Conservation (phyloP, 1,140 invertebrate genomes). For the Nomia melanderi region DNA sequence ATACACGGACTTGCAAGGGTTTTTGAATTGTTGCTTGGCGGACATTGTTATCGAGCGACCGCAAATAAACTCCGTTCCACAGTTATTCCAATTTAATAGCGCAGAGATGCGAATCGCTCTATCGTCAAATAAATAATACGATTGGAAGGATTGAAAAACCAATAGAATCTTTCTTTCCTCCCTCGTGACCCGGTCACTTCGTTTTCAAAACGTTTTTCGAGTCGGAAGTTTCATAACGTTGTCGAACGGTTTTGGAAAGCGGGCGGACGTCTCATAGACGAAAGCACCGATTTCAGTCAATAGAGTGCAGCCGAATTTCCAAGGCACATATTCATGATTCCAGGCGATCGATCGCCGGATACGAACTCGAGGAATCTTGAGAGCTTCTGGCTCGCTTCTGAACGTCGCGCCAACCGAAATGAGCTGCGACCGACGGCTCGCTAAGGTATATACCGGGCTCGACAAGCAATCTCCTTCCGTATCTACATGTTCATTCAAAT, state of each 20-base stretch:
- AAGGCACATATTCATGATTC: constrained; percentile 54
- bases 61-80: neutral
- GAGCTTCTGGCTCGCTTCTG: constrained; percentile 62
- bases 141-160: too few species aligned
- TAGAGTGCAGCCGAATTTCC: neutral
- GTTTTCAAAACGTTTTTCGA: too few species aligned
- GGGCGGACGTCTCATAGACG: too few species aligned
- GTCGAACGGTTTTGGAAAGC: neutral
- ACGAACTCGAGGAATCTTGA: constrained; percentile 67
- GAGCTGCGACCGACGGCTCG: constrained; percentile 57
- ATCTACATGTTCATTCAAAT: constrained; percentile 36
- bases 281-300: constrained; percentile 25
- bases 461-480: constrained; percentile 18
- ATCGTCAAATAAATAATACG: neutral
- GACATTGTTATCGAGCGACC: neutral
- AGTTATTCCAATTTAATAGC: neutral
- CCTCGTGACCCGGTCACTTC: too few species aligned
- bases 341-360: constrained; percentile 63
- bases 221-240: too few species aligned
- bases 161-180: too few species aligned
- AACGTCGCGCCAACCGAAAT: constrained; percentile 54
- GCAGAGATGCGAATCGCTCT: neutral
- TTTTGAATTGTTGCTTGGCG: neutral
- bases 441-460: constrained; percentile 49
- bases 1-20: neutral